Conservation (phyloP, 2,113 vertebrate species). For the Trinectes maculatus region DNA sequence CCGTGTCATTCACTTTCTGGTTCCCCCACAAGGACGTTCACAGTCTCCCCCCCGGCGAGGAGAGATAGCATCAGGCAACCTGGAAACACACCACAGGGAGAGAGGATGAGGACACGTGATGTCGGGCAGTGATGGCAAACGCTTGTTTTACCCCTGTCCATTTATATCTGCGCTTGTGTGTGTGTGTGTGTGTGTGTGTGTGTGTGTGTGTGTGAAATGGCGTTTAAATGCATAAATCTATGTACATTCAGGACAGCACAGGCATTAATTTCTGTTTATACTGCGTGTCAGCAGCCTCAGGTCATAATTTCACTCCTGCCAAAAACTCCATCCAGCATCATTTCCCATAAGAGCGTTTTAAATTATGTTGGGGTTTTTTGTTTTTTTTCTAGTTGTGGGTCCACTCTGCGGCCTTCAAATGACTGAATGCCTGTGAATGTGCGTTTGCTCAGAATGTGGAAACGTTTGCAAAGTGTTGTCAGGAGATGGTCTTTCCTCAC, state of each 20-base stretch:
- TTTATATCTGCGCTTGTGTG: too few species aligned
- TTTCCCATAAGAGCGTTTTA: not conserved
- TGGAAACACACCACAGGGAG: too few species aligned
- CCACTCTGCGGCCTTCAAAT: not conserved
- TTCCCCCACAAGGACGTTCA: too few species aligned
- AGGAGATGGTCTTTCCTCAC: constrained; percentile 56
- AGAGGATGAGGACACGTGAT: too few species aligned
- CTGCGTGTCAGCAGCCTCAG: not conserved
- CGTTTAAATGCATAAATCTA: not conserved
- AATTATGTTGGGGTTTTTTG: too few species aligned
- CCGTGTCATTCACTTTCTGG: too few species aligned
- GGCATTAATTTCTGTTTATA: not conserved
- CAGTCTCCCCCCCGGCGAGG: too few species aligned
- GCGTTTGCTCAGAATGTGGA: not conserved
- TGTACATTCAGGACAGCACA: not conserved
- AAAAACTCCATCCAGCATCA: not conserved
- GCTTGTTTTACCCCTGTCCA: too few species aligned
- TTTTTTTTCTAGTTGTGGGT: not conserved
- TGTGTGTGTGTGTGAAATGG: not conserved
- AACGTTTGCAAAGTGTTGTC: constrained; percentile 16
- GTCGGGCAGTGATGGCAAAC: too few species aligned
- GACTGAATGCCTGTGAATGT: not conserved
- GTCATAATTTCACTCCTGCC: not conserved
- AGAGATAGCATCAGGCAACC: too few species aligned
- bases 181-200: constrained; percentile 3